Base-by-base conservation (phyloP, 2,113 vertebrate species). In the Brienomyrus brachyistius region DNA sequence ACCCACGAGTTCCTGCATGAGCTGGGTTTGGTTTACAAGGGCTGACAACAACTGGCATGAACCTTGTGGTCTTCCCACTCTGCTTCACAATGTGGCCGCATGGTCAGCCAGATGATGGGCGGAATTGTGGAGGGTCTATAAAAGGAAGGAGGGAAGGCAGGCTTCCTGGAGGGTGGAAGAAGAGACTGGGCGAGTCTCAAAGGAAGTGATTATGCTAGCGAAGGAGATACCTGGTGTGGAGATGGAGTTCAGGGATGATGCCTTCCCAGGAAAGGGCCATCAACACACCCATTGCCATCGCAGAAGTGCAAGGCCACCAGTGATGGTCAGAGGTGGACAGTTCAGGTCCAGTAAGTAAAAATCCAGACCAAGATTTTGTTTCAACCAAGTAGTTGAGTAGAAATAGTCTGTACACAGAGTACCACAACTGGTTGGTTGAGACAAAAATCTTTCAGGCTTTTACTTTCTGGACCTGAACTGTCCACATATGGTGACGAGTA, bases 121-220 rank as follows among this genome's bases (percentile, higher is more conserved):
- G 45, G 7, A 48, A 88, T 9, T 9, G 86, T 17, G 35, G 74
- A 43, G 74, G 74, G 35, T 40, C 70, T 85, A 21, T 4, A 31
- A 31, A 74, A 74, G 35, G 35, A 43, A 43, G 40, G 90, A 52
- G 21, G 77, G 70, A 47, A 85, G 90, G 56, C 88, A 83, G 27
- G 52, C 56, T 17, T 74, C 86, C 6, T 48, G 88, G 80, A 52
- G 48, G 40, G 21, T 51, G 90, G 90, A 88, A 35, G 90, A 91
- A 50, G 13, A 35, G 59, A 51, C 59, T 13, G 10, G 59, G 11
- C 51, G 4, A 80, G 74, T 88, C 45, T 84, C 35, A 45, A 31
- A 43, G 5, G 40, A 91, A 27, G 74, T 89, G 31, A 82, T 19
- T 51, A 19, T 70, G n/a, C 89, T 84, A 10, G 54, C 45, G 1